Evolutionary conservation across 2,113 vertebrate genomes (phyloP).

Genomic region (Crotalus helleri): DNA sequence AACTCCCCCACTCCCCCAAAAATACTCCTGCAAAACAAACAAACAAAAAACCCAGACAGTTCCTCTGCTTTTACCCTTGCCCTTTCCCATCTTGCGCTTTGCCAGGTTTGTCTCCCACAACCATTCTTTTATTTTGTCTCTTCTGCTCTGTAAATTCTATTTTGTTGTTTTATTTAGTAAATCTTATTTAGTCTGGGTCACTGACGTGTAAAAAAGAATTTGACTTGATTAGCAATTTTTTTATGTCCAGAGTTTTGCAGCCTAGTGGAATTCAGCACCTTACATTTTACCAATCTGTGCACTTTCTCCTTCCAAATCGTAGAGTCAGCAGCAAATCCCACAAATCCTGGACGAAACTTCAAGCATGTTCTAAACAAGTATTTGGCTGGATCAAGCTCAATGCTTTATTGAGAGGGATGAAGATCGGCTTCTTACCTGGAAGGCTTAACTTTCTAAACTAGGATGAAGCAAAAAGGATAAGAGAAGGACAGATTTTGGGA

Average conservation of each 20-base stretch:
- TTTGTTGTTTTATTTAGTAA: background rate
- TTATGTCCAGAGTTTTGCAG: background rate
- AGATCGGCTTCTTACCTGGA: constrained; percentile 8
- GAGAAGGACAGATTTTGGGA: background rate
- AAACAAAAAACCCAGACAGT: background rate
- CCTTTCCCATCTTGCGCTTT: background rate
- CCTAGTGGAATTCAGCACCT: background rate
- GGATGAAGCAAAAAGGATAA: background rate
- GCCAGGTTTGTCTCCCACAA: background rate
- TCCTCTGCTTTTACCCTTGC: background rate
- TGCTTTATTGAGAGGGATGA: background rate
- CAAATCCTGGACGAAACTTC: background rate
- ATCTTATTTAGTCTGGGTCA: background rate
- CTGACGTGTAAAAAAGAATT: background rate
- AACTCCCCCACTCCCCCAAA: background rate
- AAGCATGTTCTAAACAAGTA: background rate
- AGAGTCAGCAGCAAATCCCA: background rate
- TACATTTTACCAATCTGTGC: background rate
- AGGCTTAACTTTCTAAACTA: constrained; percentile 4
- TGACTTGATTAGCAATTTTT: background rate
- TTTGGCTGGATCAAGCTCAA: constrained; percentile 11
- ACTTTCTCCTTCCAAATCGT: background rate
- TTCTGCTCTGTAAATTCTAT: background rate
- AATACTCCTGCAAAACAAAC: background rate
- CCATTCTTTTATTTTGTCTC: background rate